phyloP scores from a whole-genome alignment of 1,140 invertebrate genomes.

The Melipona quadrifasciata region DNA sequence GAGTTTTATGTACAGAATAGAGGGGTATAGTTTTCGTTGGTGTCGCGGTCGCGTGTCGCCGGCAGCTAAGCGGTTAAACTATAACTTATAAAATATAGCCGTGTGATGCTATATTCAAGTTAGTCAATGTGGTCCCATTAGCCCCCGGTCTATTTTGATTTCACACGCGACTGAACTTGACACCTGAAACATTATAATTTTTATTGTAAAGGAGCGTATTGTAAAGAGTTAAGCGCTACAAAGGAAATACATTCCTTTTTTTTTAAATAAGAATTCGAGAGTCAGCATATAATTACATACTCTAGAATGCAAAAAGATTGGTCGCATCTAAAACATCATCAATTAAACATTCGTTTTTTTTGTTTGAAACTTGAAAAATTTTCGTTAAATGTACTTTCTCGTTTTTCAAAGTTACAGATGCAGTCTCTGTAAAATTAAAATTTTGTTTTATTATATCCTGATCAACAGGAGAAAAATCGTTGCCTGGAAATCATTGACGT shows the following conservation, averaged over 20 bases:
- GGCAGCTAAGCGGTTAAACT: constrained; percentile 58
- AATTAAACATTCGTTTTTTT: too few species aligned
- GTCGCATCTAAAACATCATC: too few species aligned
- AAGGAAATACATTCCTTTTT: too few species aligned
- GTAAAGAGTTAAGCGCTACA: background rate
- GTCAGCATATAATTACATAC: too few species aligned
- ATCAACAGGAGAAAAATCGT: too few species aligned
- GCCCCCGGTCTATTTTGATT: constrained; percentile 57
- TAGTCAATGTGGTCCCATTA: constrained; percentile 75
- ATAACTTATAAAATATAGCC: constrained; percentile 76
- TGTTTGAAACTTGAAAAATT: too few species aligned
- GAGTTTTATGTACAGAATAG: constrained; percentile 37
- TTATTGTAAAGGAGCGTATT: background rate
- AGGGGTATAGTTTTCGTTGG: background rate
- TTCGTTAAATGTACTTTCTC: too few species aligned
- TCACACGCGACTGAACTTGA: constrained; percentile 91
- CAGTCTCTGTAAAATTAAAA: too few species aligned
- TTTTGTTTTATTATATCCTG: background rate
- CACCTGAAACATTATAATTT: constrained; percentile 78
- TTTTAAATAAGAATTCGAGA: too few species aligned
- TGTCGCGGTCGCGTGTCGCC: background rate
- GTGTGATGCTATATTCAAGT: constrained; percentile 75
- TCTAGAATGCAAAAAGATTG: too few species aligned
- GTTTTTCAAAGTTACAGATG: too few species aligned
- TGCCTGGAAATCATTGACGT: background rate